Evolutionary conservation across 2,113 vertebrate species (phyloP), one percentile per base, ranked within the genome.

Genomic region (Chinchilla lanigera): DNA sequence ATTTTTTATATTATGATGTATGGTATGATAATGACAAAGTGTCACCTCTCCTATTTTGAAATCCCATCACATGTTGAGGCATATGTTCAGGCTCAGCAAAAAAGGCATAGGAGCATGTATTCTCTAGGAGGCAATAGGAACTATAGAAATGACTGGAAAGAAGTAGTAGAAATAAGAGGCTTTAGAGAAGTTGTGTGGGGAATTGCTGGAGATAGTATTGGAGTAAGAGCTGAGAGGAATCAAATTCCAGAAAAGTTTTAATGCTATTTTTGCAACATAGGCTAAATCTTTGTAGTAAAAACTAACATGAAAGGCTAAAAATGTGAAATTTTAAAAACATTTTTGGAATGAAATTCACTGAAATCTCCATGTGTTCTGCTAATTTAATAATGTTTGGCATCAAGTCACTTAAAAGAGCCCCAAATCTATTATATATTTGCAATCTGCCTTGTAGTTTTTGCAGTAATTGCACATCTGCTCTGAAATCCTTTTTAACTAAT

Each of bases 321-420:
- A 60, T 86, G 7, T 89, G 81, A 93, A 93, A 80, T 33, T 86
- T 47, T 16, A 65, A 90, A 86, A 94, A 82, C 56, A 87, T 95
- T 91, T 91, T 92, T 89, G 67, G 69, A 93, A 75, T 90, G 65
- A 96, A 95, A 93, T 83, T 35, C 77, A 67, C 54, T 86, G 50
- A 90, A 13, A 71, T 78, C 38, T 17, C 69, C 38, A 35, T 78
- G 52, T 92, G 77, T 88, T 94, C 69, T 86, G 61, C 77, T 96
- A 89, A 90, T 94, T 78, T 97, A 86, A 58, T 95, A 95, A 96
- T 94, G 93, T 84, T 96, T 95, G 94, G n/a, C 67, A 92, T 61
- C 26, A 65, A 96, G 92, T 93, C 28, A 61, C 83, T 94, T 90
- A 89, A 69, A 93, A 94, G 60, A 95, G 65, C 86, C 30, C 65